These are phyloP conservation scores for Mungos mungo DNA, from an alignment of 2,113 vertebrate genomes.

Conservation along the genomic window DNA sequence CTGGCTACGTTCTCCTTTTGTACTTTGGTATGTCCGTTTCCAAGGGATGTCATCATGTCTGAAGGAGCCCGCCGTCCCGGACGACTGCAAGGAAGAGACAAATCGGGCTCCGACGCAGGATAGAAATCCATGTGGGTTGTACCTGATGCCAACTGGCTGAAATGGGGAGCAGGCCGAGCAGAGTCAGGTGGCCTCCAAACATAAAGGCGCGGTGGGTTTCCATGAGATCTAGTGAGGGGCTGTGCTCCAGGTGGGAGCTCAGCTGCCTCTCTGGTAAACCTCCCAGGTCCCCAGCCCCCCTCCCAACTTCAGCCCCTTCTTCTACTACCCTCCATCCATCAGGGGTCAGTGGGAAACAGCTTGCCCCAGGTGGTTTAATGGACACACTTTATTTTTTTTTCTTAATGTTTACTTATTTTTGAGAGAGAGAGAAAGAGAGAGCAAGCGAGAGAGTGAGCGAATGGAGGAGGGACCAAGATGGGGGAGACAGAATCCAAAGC, in stretches of 20 bases:
- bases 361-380: not conserved
- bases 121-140: not conserved
- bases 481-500: no score
- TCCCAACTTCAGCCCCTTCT: not conserved
- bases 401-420: no score
- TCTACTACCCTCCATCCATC: not conserved
- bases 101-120: not conserved
- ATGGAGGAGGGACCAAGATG: no score
- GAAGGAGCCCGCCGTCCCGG: not conserved
- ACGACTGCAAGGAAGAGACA: not conserved
- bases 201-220: not conserved
- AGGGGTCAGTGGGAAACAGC: not conserved
- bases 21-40: not conserved
- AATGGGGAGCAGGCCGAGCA: not conserved
- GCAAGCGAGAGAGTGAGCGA: no score
- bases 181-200: not conserved
- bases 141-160: not conserved
- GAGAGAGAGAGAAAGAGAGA: no score
- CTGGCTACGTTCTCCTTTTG: not conserved
- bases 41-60: not conserved
- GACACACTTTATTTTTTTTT: not conserved
- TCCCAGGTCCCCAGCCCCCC: not conserved
- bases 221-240: not conserved
- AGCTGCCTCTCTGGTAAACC: not conserved
- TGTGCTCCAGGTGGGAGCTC: not conserved